Evolutionary conservation across 1,140 invertebrate species (phyloP).

Genomic region (Mamestra configurata): DNA sequence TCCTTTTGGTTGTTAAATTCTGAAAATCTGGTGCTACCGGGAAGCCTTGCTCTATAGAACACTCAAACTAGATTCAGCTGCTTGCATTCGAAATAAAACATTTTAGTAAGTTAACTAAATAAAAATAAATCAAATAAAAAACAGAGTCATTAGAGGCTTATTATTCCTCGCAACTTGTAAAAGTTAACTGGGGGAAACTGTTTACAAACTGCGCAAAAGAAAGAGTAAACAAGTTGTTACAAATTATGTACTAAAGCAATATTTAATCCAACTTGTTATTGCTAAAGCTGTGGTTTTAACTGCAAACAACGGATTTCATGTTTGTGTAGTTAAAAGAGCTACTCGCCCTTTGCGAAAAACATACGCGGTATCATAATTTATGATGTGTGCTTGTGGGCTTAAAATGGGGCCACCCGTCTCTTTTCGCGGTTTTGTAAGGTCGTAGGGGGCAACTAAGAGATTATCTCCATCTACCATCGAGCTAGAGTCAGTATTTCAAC

Average conservation of each 20-base stretch:
- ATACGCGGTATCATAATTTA: conserved; percentile 23
- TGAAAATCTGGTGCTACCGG: too few relatives aligned
- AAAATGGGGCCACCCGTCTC: background rate
- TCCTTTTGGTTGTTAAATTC: too few relatives aligned
- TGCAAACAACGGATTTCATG: conserved; percentile 8
- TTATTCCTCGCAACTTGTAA: conserved; percentile 30
- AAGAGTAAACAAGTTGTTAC: conserved; percentile 33
- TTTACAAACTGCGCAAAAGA: conserved; percentile 42
- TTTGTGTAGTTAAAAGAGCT: conserved; percentile 26
- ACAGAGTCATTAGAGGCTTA: conserved; percentile 36
- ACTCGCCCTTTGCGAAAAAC: conserved; percentile 6
- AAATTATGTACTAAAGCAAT: conserved; percentile 33
- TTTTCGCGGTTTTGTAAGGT: conserved; percentile 3
- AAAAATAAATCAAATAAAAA: conserved; percentile 25
- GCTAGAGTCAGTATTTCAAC: background rate
- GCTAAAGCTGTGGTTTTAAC: conserved; percentile 19
- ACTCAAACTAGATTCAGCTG: background rate
- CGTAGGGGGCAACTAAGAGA: conserved; percentile 4
- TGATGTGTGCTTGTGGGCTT: conserved; percentile 4
- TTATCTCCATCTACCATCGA: background rate
- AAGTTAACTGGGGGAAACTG: conserved; percentile 33
- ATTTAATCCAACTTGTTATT: conserved; percentile 34
- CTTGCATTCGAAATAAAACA: background rate
- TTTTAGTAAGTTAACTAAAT: background rate
- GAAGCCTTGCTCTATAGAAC: background rate